Conservation (phyloP, 2,113 vertebrate genomes). For the Chrysemys picta region DNA sequence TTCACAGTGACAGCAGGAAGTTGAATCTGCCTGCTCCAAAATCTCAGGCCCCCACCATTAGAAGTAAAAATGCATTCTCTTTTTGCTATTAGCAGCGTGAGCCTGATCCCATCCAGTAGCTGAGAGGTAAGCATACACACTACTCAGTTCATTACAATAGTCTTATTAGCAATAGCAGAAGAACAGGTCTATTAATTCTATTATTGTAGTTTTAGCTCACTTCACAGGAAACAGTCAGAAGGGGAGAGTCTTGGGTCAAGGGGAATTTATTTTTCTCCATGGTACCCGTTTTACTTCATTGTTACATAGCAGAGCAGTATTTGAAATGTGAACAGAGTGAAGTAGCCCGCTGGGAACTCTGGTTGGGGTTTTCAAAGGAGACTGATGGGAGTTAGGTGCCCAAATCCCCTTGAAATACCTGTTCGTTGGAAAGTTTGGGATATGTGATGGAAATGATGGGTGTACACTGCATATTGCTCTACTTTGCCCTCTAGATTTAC, state of each 20-base stretch:
- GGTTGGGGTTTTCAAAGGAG: not conserved
- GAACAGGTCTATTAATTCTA: not conserved
- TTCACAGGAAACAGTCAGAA: not conserved
- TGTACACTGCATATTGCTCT: not conserved
- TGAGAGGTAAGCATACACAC: not conserved
- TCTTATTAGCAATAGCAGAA: not conserved
- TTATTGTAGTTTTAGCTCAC: not conserved
- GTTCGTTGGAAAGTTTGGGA: not conserved
- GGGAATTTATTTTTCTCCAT: not conserved
- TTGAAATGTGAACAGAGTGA: not conserved
- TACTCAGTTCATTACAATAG: not conserved
- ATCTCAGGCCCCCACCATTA: not conserved
- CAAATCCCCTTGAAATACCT: not conserved
- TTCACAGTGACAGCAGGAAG: not conserved
- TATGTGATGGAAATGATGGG: not conserved
- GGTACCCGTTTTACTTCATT: not conserved
- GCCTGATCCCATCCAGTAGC: not conserved
- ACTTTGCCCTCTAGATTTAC: not conserved
- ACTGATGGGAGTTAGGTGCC: not conserved
- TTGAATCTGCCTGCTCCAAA: not conserved
- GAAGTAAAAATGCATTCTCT: not conserved
- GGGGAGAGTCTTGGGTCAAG: not conserved
- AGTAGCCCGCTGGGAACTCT: not conserved
- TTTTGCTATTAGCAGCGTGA: not conserved
- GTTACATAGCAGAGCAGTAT: not conserved